Evolutionary conservation across 2,888 invertebrate species (phyloP), one percentile per base, ranked within the genome.

Genomic region (Synergus laeviventris): DNA sequence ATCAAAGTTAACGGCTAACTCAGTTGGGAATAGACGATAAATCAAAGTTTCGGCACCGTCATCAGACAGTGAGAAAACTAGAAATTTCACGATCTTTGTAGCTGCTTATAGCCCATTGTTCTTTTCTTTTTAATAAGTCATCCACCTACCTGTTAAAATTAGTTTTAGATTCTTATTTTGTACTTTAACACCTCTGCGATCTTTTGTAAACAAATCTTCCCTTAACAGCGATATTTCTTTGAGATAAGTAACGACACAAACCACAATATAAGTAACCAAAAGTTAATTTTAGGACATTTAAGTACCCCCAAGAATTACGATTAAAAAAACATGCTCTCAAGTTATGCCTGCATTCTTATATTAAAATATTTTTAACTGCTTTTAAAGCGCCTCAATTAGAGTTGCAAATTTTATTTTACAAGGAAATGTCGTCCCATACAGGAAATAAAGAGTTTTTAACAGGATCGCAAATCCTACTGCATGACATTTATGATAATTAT

Each of bases 41-140:
- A 75, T 75, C 49, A 75, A 42, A 75, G 39, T 38, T 66, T 75
- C 49, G 14, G 75, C 75, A 75, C 49, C 75, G 75, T 75, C 75
- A 75, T 64, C 36, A n/a, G 45, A 42, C 62, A 61, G 62, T 66
- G 70, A 70, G 70, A 70, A 70, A 70, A 70, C 45, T 31, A 31
- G 45, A 31, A 70, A 70, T 70, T 70, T 70, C 31, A 70, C 70
- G 70, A 70, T 49, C 24, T 31, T 70, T 70, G 70, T 45, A n/a
- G 45, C 31, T 70, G 45, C 45, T 70, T 70, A 45, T 66, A 49
- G n/a, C 16, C 70, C 31, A 45, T 70, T 70, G 70, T 49, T 70
- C 21, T 64, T 64, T 45, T 45, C 16, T 31, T 49, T 24, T 31
- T 70, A 70, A 70, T 70, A 31, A 70, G 49, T 36, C 24, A 45